These are phyloP conservation scores for Motacilla tschutschensis DNA, from an alignment of 2,113 vertebrate species.

Conservation along the genomic window DNA sequence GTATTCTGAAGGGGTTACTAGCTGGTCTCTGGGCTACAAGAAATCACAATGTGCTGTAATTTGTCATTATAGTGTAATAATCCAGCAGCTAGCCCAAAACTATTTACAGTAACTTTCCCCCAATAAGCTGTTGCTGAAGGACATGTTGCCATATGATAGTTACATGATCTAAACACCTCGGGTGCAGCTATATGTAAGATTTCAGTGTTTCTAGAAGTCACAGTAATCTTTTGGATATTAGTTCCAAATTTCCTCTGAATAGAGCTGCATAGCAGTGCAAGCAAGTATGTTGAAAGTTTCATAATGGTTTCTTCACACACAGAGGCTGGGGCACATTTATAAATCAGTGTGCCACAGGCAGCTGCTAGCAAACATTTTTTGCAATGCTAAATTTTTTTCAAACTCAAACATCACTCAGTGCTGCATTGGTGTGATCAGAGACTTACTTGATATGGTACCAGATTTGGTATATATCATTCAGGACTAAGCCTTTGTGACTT, in stretches of 20 bases:
- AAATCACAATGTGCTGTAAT: background rate
- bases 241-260: background rate
- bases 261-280: background rate
- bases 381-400: background rate
- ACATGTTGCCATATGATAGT: background rate
- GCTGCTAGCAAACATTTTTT: background rate
- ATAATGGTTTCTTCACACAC: background rate
- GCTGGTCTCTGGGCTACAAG: background rate
- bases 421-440: background rate
- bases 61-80: background rate
- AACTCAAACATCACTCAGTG: fast-evolving
- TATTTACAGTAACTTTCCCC: background rate
- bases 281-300: background rate
- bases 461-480: background rate
- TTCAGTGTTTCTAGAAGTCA: background rate
- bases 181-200: background rate
- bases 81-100: background rate
- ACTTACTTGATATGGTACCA: background rate
- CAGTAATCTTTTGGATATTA: background rate
- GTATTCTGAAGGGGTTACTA: background rate
- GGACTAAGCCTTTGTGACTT: background rate
- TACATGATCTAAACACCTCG: background rate
- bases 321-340: background rate
- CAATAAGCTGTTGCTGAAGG: background rate
- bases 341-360: background rate